A percentile compares a stretch with the other conserved stretches of the same genome.
Conservation (phyloP, 2,113 vertebrate species). For the Protobothrops flavoviridis region DNA sequence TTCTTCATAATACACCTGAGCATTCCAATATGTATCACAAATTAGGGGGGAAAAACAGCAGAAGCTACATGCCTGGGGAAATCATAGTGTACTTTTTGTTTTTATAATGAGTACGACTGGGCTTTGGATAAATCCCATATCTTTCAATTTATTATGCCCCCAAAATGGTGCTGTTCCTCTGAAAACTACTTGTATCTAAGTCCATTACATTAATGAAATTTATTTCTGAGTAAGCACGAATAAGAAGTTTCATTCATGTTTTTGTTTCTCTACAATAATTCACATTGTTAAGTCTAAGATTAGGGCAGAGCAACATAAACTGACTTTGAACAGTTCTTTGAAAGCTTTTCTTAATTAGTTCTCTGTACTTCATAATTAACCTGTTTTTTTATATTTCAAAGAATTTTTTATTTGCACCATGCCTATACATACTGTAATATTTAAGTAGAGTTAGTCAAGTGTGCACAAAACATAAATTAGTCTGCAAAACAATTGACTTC, state of each 20-base stretch:
- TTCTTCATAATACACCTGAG: conserved; percentile 13
- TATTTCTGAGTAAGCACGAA: neutral
- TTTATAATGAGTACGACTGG: conserved; percentile 50
- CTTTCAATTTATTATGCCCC: conserved; percentile 37
- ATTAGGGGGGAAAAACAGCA: conserved; percentile 29
- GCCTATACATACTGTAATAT: conserved; percentile 26
- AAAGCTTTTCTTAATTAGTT: conserved; percentile 57
- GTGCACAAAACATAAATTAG: conserved; percentile 17
- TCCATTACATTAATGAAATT: neutral
- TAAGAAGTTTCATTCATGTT: neutral
- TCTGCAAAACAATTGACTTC: conserved; percentile 9
- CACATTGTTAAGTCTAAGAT: conserved; percentile 45
- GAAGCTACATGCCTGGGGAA: neutral
- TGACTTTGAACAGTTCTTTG: conserved; percentile 51
- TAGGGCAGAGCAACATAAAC: conserved; percentile 41
- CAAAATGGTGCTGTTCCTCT: conserved; percentile 32
- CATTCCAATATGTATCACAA: conserved; percentile 4
- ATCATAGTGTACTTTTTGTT: conserved; percentile 35
- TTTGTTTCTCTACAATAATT: conserved; percentile 45
- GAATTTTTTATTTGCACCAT: conserved; percentile 14
- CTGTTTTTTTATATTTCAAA: conserved; percentile 40
- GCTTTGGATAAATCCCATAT: conserved; percentile 37
- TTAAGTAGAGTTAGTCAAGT: neutral
- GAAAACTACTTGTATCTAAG: neutral
- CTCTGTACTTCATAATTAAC: conserved; percentile 41